Percentiles rank a stretch among this genome's conserved stretches.
Conservation (phyloP, 2,888 invertebrate genomes). For the Escarpia spicata region DNA sequence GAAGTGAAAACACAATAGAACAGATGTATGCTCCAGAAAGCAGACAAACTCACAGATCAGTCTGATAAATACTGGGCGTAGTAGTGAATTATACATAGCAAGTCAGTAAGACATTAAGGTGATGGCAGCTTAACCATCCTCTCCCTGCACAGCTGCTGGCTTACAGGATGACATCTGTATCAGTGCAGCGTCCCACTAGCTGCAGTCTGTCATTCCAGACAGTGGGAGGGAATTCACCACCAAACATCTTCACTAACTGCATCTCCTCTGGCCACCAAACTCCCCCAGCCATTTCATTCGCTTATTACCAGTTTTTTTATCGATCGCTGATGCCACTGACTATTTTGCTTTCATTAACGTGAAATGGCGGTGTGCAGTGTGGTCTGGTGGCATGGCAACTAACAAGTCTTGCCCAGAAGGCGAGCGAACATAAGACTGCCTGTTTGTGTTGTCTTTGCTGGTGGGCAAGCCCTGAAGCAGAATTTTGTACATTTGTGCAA, state of each 20-base stretch:
- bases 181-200: background rate
- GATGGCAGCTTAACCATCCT: background rate
- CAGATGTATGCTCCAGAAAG: too few relatives aligned
- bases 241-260: background rate
- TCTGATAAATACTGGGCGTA: background rate
- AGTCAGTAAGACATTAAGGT: background rate
- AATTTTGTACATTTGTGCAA: background rate
- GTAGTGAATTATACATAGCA: background rate
- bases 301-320: background rate
- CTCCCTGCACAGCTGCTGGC: background rate
- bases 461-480: background rate
- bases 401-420: background rate
- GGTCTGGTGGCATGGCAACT: background rate
- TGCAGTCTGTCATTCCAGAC: background rate
- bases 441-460: background rate
- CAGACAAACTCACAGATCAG: too few relatives aligned
- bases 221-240: background rate
- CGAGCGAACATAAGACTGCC: background rate
- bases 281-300: background rate
- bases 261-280: background rate
- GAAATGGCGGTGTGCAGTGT: background rate
- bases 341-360: background rate
- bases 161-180: background rate
- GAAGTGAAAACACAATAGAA: too few relatives aligned
- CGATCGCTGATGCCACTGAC: background rate